Evolutionary conservation across 1,140 invertebrate genomes (phyloP).

Genomic region (Frieseomelitta varia): DNA sequence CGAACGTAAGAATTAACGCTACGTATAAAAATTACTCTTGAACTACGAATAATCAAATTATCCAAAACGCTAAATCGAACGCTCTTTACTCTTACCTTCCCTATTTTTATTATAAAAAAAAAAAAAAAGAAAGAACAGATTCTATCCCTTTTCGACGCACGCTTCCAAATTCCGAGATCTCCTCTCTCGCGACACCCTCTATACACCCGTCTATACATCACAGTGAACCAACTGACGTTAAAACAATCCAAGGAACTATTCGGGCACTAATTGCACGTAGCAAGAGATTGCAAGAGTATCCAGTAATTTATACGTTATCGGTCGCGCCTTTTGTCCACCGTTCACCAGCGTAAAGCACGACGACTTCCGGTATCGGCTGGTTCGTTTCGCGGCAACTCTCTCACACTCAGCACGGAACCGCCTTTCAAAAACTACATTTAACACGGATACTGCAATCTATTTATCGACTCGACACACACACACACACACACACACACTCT

Average conservation of each 20-base stretch:
- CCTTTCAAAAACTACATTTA: slow-evolving; percentile 30
- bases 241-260: slow-evolving; percentile 62
- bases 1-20: not conserved
- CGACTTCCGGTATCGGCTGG: slow-evolving; percentile 41
- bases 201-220: slow-evolving; percentile 52
- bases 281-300: slow-evolving; percentile 30
- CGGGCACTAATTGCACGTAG: slow-evolving; percentile 45
- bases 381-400: not conserved
- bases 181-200: not conserved
- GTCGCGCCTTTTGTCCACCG: not conserved
- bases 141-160: not conserved
- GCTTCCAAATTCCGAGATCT: not conserved
- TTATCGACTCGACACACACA: no score
- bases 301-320: slow-evolving; percentile 24
- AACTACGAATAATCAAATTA: not conserved
- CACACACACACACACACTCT: no score
- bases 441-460: slow-evolving; percentile 22
- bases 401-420: not conserved
- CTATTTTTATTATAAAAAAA: not conserved
- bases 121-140: not conserved
- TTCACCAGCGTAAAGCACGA: slow-evolving; percentile 10
- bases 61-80: not conserved
- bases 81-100: no score
- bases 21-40: not conserved
- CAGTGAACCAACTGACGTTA: slow-evolving; percentile 43